Conservation (phyloP, 2,113 vertebrate genomes). For the Pseudorasbora parva region DNA sequence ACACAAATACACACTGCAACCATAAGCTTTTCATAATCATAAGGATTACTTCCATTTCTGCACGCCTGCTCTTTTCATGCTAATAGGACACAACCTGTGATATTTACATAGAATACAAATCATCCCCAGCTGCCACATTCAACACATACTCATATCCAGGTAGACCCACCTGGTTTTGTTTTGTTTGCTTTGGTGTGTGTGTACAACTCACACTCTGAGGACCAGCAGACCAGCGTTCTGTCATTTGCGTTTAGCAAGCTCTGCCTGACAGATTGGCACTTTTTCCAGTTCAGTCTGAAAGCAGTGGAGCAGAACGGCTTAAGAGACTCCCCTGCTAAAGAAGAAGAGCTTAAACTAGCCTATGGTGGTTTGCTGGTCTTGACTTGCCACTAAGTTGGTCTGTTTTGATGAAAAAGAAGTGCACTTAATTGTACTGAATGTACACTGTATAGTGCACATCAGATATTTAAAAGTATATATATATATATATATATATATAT, state of each 20-base stretch:
- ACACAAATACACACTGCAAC: constrained; percentile 5
- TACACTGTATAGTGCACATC: not conserved
- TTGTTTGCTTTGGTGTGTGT: not conserved
- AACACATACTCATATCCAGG: not conserved
- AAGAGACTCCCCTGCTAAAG: not conserved
- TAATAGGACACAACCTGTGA: constrained; percentile 44
- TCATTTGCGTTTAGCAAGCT: not conserved
- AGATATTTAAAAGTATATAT: not conserved
- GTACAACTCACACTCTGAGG: not conserved
- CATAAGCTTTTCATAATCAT: constrained; percentile 67
- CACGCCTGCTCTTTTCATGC: constrained; percentile 48
- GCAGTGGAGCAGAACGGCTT: constrained; percentile 16
- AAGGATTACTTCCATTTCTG: constrained; percentile 59
- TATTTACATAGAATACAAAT: constrained; percentile 45
- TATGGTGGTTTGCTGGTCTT: not conserved
- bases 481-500: too few species aligned
- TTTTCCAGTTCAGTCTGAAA: not conserved
- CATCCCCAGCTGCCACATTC: not conserved
- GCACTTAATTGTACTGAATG: not conserved
- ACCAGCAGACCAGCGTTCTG: not conserved
- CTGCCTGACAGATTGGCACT: not conserved
- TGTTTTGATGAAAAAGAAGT: not conserved
- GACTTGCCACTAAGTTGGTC: not conserved
- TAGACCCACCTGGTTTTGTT: not conserved
- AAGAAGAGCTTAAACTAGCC: not conserved